These are phyloP conservation scores for Dasyornis broadbenti DNA, from an alignment of 2,113 vertebrate species.

Conservation along the genomic window DNA sequence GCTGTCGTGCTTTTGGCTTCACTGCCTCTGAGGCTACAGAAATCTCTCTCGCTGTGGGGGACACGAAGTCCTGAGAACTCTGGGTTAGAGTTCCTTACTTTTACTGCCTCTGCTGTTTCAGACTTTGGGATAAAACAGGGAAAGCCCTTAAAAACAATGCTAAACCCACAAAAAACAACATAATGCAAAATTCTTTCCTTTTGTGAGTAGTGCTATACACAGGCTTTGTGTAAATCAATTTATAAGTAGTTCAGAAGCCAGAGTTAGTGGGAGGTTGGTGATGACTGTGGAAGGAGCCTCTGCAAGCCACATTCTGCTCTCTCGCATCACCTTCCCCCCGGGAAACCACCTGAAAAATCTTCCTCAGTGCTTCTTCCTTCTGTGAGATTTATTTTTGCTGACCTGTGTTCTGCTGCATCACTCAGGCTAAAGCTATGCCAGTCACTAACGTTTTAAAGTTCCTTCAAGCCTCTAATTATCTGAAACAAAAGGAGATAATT, in stretches of 20 bases:
- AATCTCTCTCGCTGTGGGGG: not conserved
- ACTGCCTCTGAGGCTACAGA: not conserved
- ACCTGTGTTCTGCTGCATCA: not conserved
- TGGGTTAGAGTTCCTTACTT: not conserved
- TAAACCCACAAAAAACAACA: not conserved
- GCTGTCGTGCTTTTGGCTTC: not conserved
- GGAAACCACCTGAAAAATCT: not conserved
- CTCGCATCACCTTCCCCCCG: accelerated
- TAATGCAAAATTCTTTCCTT: not conserved
- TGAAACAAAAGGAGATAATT: not conserved
- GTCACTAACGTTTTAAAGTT: not conserved
- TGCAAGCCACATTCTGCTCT: accelerated
- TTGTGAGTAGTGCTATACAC: not conserved
- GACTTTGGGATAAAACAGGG: not conserved
- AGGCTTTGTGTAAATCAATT: not conserved
- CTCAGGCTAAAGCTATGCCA: not conserved
- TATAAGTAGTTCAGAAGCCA: not conserved
- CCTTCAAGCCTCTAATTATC: not conserved
- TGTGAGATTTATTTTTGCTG: not conserved
- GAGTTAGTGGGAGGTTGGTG: not conserved
- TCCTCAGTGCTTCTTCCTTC: accelerated
- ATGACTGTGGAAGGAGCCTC: not conserved
- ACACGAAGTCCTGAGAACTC: not conserved
- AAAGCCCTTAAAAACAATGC: not conserved
- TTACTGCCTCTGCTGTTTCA: not conserved